Conservation (phyloP, 2,113 vertebrate genomes). For the Chloropsis cyanopogon region DNA sequence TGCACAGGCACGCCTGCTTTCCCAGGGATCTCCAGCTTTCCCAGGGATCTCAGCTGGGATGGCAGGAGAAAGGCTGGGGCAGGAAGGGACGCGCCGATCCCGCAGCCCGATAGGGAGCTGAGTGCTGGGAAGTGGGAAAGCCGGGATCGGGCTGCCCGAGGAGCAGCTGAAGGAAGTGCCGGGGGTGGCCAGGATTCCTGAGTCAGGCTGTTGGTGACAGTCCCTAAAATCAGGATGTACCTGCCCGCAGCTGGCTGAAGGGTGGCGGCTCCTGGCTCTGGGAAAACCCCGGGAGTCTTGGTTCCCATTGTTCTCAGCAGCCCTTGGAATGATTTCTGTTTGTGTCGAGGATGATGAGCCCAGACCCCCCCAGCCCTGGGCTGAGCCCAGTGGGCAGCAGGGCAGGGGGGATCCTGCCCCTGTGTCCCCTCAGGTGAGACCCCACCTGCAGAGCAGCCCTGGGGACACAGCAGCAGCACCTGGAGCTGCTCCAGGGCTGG, state of each 20-base stretch:
- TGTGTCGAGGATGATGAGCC: not conserved
- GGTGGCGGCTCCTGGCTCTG: not conserved
- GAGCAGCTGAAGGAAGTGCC: not conserved
- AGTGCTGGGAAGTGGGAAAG: not conserved
- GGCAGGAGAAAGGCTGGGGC: not conserved
- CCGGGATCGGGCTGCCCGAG: not conserved
- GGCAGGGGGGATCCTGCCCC: not conserved
- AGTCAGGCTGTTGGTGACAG: not conserved
- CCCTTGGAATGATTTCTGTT: not conserved
- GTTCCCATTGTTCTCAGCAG: not conserved
- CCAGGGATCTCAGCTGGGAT: not conserved
- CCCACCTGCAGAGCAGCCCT: not conserved
- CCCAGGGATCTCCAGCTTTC: not conserved
- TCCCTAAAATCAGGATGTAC: not conserved
- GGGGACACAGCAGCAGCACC: not conserved
- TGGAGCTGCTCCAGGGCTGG: not conserved
- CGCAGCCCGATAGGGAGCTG: not conserved
- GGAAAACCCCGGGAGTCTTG: fast-evolving
- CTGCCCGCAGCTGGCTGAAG: too few relatives aligned
- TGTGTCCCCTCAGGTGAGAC: not conserved
- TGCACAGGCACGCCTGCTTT: not conserved
- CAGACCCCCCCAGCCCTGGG: not conserved
- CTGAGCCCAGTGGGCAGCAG: not conserved
- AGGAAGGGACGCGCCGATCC: not conserved
- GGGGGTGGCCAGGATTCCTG: fast-evolving